phyloP scores from a whole-genome alignment of 1,140 invertebrate genomes.

The Hyphantria cunea region DNA sequence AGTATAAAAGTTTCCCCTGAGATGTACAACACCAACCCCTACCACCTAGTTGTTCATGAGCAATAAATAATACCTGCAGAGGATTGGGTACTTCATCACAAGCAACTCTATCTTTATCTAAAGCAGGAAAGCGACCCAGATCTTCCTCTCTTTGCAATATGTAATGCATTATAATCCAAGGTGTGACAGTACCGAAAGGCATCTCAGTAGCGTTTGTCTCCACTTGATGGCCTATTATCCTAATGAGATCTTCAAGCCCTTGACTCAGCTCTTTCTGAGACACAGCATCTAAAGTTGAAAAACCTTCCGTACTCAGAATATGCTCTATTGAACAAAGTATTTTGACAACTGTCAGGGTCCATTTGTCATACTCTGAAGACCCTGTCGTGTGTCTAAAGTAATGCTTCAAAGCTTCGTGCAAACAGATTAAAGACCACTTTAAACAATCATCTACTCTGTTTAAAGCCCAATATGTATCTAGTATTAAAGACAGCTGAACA shows the following conservation, averaged over 20 bases:
- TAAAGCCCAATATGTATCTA: conserved; percentile 87
- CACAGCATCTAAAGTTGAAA: conserved; percentile 79
- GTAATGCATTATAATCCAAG: conserved; percentile 92
- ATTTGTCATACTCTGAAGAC: conserved; percentile 83
- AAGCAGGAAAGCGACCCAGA: conserved; percentile 61
- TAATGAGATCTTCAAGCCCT: conserved; percentile 89
- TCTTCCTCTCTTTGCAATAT: conserved; percentile 86
- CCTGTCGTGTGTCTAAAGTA: conserved; percentile 80
- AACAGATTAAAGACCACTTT: conserved; percentile 88
- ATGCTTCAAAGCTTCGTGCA: conserved; percentile 84
- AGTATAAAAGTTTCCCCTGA: conserved; percentile 89
- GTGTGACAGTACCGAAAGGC: conserved; percentile 87
- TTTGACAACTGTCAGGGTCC: conserved; percentile 85
- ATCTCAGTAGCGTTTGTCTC: conserved; percentile 86
- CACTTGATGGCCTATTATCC: conserved; percentile 88
- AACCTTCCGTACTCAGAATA: conserved; percentile 83
- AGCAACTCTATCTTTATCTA: conserved; percentile 76
- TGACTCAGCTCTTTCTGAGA: conserved; percentile 82
- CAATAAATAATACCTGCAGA: conserved; percentile 90
- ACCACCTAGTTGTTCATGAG: conserved; percentile 92
- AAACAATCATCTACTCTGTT: conserved; percentile 85
- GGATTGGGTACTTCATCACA: conserved; percentile 88
- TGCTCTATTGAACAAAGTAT: conserved; percentile 86
- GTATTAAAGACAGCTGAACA: conserved; percentile 83
- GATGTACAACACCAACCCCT: conserved; percentile 89